Evolutionary conservation across 2,888 invertebrate genomes (phyloP).

Genomic region (Lysandra coridon): DNA sequence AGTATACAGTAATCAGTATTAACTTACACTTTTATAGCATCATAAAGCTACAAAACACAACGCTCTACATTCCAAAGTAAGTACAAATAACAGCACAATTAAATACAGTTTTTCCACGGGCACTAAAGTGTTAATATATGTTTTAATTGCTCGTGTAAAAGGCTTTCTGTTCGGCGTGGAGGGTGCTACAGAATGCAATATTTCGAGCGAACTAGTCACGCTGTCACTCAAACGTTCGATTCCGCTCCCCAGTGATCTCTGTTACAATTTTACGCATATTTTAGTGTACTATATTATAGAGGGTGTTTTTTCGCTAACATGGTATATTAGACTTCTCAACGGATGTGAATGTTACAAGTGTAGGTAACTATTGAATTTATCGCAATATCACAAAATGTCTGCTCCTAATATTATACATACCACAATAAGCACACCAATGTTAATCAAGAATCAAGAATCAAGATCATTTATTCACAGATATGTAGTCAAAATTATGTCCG

Average conservation of each 20-base stretch:
- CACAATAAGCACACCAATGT: too few relatives aligned
- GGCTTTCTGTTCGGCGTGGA: conserved; percentile 29
- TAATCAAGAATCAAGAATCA: too few relatives aligned
- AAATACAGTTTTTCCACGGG: not conserved
- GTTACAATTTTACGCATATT: conserved; percentile 52
- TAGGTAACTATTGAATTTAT: too few relatives aligned
- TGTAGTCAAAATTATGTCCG: too few relatives aligned
- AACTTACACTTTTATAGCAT: too few relatives aligned
- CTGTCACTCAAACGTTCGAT: conserved; percentile 57
- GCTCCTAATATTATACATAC: too few relatives aligned
- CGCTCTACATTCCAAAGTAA: not conserved
- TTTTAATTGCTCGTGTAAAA: conserved; percentile 34
- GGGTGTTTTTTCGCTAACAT: not conserved
- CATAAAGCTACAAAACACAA: not conserved
- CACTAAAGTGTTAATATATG: conserved; percentile 31
- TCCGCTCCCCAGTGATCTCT: conserved; percentile 56
- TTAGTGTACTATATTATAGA: not conserved
- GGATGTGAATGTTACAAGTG: too few relatives aligned
- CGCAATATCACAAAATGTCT: too few relatives aligned
- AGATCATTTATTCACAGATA: too few relatives aligned
- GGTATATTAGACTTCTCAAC: not conserved
- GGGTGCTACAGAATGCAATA: conserved; percentile 52
- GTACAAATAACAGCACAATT: conserved; percentile 7
- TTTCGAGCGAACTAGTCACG: conserved; percentile 54
- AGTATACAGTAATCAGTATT: too few relatives aligned